Conservation (phyloP, 2,113 vertebrate species). For the Tonatia bakeri region DNA sequence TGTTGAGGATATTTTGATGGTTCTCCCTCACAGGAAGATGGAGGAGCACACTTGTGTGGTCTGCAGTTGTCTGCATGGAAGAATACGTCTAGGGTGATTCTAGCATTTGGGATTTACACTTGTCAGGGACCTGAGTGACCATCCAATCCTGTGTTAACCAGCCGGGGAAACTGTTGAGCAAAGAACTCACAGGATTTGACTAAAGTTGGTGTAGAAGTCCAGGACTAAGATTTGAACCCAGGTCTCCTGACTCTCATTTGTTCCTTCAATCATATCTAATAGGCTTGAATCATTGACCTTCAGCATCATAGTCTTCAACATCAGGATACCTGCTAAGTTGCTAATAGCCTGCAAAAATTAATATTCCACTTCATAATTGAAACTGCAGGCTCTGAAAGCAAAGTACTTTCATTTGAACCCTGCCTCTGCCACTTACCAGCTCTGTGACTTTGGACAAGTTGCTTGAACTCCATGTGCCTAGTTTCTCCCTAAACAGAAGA, state of each 20-base stretch:
- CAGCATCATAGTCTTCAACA: background rate
- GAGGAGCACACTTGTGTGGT: background rate
- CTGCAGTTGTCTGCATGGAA: background rate
- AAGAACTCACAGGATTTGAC: background rate
- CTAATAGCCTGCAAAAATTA: background rate
- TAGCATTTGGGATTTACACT: background rate
- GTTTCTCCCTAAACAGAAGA: background rate
- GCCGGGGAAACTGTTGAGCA: background rate
- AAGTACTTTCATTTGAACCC: background rate
- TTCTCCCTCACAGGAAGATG: background rate
- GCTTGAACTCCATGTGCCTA: background rate
- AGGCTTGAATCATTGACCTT: background rate
- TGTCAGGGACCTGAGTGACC: background rate
- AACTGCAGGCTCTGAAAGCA: background rate
- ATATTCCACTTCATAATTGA: background rate
- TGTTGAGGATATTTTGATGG: background rate
- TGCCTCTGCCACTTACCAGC: background rate
- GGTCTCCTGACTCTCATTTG: background rate
- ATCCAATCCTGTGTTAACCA: background rate
- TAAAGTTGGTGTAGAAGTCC: background rate
- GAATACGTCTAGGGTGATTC: background rate
- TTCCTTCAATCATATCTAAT: background rate
- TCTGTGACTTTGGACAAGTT: background rate
- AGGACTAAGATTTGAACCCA: background rate
- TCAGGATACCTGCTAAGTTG: background rate